phyloP scores from a whole-genome alignment of 2,113 vertebrate species.

The Phylloscopus trochiloides region DNA sequence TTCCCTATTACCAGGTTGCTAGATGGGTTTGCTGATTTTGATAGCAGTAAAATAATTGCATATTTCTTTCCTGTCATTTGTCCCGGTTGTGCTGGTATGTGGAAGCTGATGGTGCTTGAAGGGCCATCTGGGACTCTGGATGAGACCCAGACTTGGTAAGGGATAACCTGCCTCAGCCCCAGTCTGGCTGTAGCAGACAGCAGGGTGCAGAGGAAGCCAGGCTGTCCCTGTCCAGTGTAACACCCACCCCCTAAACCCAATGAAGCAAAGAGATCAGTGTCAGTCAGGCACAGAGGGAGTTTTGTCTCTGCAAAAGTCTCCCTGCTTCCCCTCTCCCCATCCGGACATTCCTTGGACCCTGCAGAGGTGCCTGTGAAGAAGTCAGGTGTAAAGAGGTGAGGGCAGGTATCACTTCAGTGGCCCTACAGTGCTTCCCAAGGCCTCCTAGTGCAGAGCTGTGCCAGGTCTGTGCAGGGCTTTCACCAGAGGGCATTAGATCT shows the following conservation, averaged over 20 bases:
- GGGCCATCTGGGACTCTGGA: not conserved
- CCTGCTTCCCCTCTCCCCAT: not conserved
- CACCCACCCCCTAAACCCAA: not conserved
- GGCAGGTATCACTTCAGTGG: not conserved
- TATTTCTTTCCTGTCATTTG: not conserved
- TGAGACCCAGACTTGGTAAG: not conserved
- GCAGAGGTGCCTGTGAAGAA: not conserved
- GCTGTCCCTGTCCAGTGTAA: not conserved
- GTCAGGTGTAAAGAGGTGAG: not conserved
- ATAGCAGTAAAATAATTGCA: not conserved
- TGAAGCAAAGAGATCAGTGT: not conserved
- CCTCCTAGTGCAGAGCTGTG: not conserved
- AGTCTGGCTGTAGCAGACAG: not conserved
- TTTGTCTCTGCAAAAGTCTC: not conserved
- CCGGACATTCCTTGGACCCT: not conserved
- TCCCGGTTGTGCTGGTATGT: not conserved
- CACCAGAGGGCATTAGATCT: not conserved
- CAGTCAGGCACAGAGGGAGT: not conserved
- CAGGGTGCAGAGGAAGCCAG: not conserved
- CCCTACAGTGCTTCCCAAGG: not conserved
- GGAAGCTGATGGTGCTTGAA: accelerated
- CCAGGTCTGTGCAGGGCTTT: not conserved
- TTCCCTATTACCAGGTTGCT: not conserved
- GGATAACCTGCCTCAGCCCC: not conserved
- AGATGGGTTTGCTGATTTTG: not conserved